Percentiles rank a stretch among this genome's conserved stretches.
phyloP scores from a whole-genome alignment of 2,797 vertebrate species.

The Jordanella pulchra region DNA sequence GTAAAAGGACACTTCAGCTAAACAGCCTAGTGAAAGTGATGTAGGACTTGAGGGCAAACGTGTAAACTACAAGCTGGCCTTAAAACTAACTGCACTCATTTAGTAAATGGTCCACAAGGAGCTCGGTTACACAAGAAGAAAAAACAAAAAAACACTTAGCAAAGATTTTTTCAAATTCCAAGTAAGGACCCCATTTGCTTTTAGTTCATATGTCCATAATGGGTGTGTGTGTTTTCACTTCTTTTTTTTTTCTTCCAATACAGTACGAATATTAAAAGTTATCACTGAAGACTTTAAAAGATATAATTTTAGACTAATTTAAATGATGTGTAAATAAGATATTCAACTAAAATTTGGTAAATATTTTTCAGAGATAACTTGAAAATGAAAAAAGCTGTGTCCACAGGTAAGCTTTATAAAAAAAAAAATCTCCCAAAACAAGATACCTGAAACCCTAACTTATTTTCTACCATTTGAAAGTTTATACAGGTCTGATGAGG shows the following conservation, averaged over 20 bases:
- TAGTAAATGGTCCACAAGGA: neutral
- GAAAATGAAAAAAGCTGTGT: conserved; percentile 80
- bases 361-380: neutral
- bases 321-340: neutral
- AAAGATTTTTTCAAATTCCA: neutral
- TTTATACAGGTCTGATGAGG: conserved; percentile 95
- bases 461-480: conserved; percentile 91
- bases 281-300: neutral
- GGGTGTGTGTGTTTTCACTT: too few relatives aligned
- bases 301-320: neutral
- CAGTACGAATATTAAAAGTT: too few relatives aligned
- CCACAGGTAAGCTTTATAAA: conserved; percentile 90
- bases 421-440: conserved; percentile 93
- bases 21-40: too few relatives aligned
- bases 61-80: neutral
- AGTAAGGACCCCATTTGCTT: too few relatives aligned
- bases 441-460: conserved; percentile 95
- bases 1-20: too few relatives aligned
- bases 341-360: neutral
- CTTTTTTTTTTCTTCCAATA: too few relatives aligned
- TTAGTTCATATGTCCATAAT: too few relatives aligned
- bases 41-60: neutral
- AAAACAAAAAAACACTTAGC: neutral
- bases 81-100: neutral
- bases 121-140: neutral